Evolutionary conservation across 2,888 invertebrate genomes (phyloP).

Genomic region (Diaprepes abbreviatus): DNA sequence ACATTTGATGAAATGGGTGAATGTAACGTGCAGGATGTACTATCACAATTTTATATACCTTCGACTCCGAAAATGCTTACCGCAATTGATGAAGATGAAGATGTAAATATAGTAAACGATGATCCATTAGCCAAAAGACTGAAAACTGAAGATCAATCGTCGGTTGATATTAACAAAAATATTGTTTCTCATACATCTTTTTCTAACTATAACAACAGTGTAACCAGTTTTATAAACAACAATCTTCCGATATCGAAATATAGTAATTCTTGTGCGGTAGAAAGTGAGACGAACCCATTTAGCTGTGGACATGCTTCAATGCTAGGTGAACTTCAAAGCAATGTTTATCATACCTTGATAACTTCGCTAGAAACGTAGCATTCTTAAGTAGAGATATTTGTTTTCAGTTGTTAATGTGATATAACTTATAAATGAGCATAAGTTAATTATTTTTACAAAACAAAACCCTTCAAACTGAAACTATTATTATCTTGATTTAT

Average conservation of each 20-base stretch:
- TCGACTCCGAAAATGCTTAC: constrained; percentile 78
- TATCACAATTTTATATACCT: constrained; percentile 80
- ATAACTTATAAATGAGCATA: too few species aligned
- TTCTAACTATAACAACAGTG: constrained; percentile 22
- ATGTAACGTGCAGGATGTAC: constrained; percentile 77
- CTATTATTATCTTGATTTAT: too few species aligned
- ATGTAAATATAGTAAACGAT: constrained; percentile 67
- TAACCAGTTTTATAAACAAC: constrained; percentile 56
- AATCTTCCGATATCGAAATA: constrained; percentile 53
- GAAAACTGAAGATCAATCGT: constrained; percentile 58
- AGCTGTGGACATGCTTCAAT: constrained; percentile 78
- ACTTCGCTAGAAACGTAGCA: constrained; percentile 72
- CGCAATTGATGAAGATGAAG: constrained; percentile 76
- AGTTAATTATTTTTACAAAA: too few species aligned
- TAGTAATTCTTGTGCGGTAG: constrained; percentile 44
- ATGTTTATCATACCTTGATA: constrained; percentile 73
- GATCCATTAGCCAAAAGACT: constrained; percentile 62
- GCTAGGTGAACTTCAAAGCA: constrained; percentile 73
- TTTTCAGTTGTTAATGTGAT: constrained; percentile 55
- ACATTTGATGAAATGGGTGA: constrained; percentile 74
- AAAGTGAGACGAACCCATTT: constrained; percentile 60
- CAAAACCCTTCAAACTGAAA: too few species aligned
- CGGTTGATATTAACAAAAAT: constrained; percentile 5
- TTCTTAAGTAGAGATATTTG: constrained; percentile 28
- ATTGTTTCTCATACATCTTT: constrained; percentile 5